Evolutionary conservation across 1,140 invertebrate genomes (phyloP), one percentile per base, ranked within the genome.

Genomic region (Cydia amplana): DNA sequence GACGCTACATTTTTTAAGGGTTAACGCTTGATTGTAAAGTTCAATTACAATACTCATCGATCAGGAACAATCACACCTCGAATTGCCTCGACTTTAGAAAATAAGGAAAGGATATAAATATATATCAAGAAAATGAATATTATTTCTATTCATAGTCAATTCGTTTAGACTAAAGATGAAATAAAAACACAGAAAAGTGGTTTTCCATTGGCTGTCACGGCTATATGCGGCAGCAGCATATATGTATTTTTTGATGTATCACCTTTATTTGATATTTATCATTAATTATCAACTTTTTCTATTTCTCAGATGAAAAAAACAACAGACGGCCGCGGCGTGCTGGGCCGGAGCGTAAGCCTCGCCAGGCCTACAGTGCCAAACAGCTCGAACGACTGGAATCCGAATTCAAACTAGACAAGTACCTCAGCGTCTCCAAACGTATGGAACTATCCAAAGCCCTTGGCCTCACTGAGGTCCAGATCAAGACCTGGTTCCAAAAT

Each of bases 401-500:
- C 1, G 98, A 99, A 93, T 99, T 99, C 86, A 98, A 98, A 93
- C 93, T 97, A 65, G 98, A 99, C 91, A 99, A 99, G 89, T 99
- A 99, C 87, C 93, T 99, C 9, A 99, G 97, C 86, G 98, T 99
- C 0, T 98, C 96, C 78, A 99, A 99, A 93, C 93, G 98, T 65
- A 96, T 98, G 95, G 97, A 99, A 82, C 92, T 99, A 1, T 98
- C 98, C 0, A 97, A 98, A 88, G 95, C 95, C 0, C 87, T 99
- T 7, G 96, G 95, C 75, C 91, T 99, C 12, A 99, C 98, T 0
- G 98, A 99, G 93, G 98, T 98, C 2, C 98, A 99, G 94, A 98
- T 99, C 74, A 99, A 99, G 89, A 99, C 98, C 0, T 99, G 98
- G 98, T 99, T 98, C 86, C 98, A 99, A 93, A 99, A 99, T 90